Percentiles rank a stretch among this genome's conserved stretches.
Evolutionary conservation across 2,113 vertebrate genomes (phyloP).

Genomic region (Junco hyemalis): DNA sequence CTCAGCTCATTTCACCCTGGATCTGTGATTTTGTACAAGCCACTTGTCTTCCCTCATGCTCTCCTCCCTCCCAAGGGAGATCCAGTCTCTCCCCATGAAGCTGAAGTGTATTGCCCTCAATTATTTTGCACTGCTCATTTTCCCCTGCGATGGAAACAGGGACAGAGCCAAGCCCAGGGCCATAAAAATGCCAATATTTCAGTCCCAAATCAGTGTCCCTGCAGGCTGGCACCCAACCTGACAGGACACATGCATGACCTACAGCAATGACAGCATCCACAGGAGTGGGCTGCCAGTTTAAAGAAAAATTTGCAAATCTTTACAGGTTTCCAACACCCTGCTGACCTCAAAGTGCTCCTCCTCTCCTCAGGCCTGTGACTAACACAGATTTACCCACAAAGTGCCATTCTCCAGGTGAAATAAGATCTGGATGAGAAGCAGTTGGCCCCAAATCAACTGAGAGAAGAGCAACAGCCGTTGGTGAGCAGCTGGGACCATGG

Average conservation of each 20-base stretch:
- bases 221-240: not conserved
- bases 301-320: not conserved
- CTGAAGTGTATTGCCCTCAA: not conserved
- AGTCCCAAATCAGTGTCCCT: not conserved
- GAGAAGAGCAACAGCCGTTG: not conserved
- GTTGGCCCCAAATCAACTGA: constrained; percentile 18
- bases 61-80: not conserved
- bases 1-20: not conserved
- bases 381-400: not conserved
- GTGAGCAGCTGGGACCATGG: not conserved
- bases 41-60: accelerated
- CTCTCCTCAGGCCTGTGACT: not conserved
- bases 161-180: not conserved
- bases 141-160: not conserved
- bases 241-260: not conserved
- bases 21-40: not conserved
- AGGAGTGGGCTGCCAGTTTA: not conserved
- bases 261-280: not conserved
- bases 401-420: not conserved
- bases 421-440: not conserved
- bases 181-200: not conserved
- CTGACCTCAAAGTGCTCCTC: not conserved
- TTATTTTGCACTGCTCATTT: not conserved
- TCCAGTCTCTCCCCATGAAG: not conserved
- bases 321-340: not conserved